A percentile compares a stretch with the other conserved stretches of the same genome.
These are phyloP conservation scores for Seriola quinqueradiata DNA, from an alignment of 2,113 vertebrate species.

Conservation along the genomic window DNA sequence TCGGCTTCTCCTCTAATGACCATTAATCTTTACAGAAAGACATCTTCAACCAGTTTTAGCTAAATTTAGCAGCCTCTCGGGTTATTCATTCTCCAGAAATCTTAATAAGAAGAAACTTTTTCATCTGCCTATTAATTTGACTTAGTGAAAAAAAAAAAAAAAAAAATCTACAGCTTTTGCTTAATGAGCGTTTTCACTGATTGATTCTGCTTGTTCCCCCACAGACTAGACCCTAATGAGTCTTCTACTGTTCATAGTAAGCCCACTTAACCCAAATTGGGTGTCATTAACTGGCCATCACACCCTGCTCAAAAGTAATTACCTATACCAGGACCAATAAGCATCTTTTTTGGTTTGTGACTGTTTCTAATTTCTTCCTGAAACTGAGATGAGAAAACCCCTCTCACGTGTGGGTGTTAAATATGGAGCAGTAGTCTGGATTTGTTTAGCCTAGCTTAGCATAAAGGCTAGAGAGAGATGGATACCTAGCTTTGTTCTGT, in stretches of 20 bases:
- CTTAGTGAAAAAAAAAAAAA: neutral
- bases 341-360: neutral
- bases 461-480: neutral
- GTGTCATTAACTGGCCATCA: conserved; percentile 48
- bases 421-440: neutral
- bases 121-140: conserved; percentile 40
- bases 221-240: conserved; percentile 51
- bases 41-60: conserved; percentile 26
- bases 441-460: too few relatives aligned
- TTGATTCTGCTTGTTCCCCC: conserved; percentile 52
- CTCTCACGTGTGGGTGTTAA: neutral
- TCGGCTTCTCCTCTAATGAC: conserved; percentile 40
- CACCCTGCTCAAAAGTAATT: conserved; percentile 4
- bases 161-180: conserved; percentile 24
- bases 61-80: conserved; percentile 41
- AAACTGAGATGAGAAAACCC: neutral
- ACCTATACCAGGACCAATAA: neutral
- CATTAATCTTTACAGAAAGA: conserved; percentile 36
- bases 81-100: conserved; percentile 35
- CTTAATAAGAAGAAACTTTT: conserved; percentile 21
- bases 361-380: neutral
- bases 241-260: conserved; percentile 47
- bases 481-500: too few relatives aligned
- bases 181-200: conserved; percentile 50
- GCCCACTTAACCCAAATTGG: conserved; percentile 55